Conservation (phyloP, 2,797 vertebrate species). For the Sternarchorhynchus goeldii region DNA sequence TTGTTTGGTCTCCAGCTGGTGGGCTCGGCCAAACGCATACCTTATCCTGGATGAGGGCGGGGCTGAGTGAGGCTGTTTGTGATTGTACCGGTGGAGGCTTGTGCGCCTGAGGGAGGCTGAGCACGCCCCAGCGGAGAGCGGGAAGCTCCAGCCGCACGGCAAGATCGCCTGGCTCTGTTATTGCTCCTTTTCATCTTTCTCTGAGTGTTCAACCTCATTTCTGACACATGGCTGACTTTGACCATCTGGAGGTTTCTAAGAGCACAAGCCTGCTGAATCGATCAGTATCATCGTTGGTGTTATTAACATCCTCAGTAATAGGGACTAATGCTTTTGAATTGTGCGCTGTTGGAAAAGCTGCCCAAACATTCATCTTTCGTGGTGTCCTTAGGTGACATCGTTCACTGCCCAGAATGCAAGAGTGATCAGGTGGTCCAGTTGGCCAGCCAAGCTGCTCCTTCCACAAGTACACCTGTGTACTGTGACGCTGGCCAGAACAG, state of each 20-base stretch:
- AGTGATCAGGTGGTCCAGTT: slow-evolving; percentile 90
- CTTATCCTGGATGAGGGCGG: slow-evolving; percentile 35
- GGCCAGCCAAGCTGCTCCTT: slow-evolving; percentile 60
- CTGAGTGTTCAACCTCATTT: neutral
- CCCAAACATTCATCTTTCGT: neutral
- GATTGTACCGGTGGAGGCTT: slow-evolving; percentile 23
- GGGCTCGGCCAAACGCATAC: slow-evolving; percentile 27
- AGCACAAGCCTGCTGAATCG: no score
- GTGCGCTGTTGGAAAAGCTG: no score
- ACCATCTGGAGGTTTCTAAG: no score
- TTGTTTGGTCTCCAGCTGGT: slow-evolving; percentile 53
- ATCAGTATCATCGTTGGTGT: neutral
- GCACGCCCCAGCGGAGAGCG: slow-evolving; percentile 3
- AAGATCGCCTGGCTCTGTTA: neutral
- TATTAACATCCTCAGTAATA: neutral
- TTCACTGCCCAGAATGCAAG: slow-evolving; percentile 84
- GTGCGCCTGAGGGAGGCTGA: slow-evolving; percentile 9
- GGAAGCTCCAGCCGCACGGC: neutral
- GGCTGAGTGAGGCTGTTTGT: slow-evolving; percentile 41
- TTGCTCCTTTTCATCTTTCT: slow-evolving; percentile 15
- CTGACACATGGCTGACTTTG: neutral
- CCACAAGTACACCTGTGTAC: slow-evolving; percentile 69
- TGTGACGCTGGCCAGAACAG: slow-evolving; percentile 29
- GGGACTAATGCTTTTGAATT: neutral
- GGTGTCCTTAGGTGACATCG: slow-evolving; percentile 53